phyloP scores from a whole-genome alignment of 2,888 invertebrate genomes.

The Polydrusus pterygomalis region DNA sequence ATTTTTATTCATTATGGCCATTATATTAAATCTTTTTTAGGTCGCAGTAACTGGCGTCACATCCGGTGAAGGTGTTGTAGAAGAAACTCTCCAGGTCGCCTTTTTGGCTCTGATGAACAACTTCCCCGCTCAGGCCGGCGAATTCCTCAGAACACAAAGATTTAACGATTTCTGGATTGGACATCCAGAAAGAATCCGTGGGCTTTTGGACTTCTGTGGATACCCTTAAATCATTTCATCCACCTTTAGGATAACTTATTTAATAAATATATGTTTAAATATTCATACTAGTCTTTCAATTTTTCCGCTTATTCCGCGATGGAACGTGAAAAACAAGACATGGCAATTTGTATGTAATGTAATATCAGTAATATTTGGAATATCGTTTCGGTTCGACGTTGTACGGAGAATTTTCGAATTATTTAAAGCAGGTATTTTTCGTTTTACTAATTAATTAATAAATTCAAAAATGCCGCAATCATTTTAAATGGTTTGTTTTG shows the following conservation, averaged over 20 bases:
- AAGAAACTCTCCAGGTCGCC: neutral
- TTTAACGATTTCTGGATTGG: conserved; percentile 33
- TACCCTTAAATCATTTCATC: neutral
- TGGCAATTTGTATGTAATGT: no score
- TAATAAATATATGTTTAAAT: neutral
- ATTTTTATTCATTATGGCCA: no score
- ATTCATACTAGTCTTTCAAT: neutral
- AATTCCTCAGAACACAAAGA: conserved; percentile 4
- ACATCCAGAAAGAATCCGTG: conserved; percentile 22
- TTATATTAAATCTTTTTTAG: neutral
- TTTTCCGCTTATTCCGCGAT: neutral
- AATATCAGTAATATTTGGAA: no score
- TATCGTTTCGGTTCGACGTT: no score
- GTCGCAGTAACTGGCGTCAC: neutral
- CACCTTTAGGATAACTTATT: neutral
- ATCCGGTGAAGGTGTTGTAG: neutral
- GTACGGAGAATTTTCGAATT: no score
- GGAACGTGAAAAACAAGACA: no score
- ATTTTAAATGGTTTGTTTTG: no score
- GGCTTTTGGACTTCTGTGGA: conserved; percentile 16
- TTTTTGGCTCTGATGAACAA: conserved; percentile 10
- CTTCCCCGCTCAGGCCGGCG: conserved; percentile 17
- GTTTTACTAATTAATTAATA: no score
- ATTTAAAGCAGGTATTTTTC: no score
- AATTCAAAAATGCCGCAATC: no score